phyloP scores from a whole-genome alignment of 2,797 vertebrate species.

The Micromesistius poutassou region DNA sequence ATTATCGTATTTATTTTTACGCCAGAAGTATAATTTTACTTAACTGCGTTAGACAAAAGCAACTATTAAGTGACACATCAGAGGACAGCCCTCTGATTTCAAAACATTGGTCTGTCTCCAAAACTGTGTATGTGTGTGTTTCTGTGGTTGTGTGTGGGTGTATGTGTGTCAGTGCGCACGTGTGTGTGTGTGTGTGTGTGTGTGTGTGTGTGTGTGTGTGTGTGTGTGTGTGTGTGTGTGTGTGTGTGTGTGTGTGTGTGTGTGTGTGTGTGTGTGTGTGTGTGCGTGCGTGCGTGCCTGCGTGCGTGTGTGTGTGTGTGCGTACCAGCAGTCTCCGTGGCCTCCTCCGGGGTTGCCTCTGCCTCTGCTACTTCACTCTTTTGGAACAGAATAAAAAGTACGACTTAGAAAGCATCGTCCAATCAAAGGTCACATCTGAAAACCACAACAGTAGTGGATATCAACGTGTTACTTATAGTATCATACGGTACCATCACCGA shows the following conservation, averaged over 20 bases:
- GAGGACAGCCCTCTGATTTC: background rate
- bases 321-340: background rate
- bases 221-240: no score
- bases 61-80: background rate
- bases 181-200: no score
- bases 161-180: background rate
- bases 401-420: background rate
- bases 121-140: background rate
- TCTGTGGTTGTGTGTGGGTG: background rate
- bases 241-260: no score
- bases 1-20: no score
- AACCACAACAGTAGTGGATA: background rate
- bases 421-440: background rate
- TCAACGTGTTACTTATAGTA: background rate
- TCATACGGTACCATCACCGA: background rate
- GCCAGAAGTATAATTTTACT: background rate
- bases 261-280: no score
- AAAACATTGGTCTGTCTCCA: background rate
- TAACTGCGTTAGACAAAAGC: background rate
- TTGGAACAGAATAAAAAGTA: constrained; percentile 17
- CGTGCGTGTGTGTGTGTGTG: background rate
- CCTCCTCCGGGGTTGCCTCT: background rate
- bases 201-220: no score
- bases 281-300: no score
- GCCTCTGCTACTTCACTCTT: constrained; percentile 2